Evolutionary conservation across 2,797 vertebrate genomes (phyloP).

Genomic region (Tangara arthus): DNA sequence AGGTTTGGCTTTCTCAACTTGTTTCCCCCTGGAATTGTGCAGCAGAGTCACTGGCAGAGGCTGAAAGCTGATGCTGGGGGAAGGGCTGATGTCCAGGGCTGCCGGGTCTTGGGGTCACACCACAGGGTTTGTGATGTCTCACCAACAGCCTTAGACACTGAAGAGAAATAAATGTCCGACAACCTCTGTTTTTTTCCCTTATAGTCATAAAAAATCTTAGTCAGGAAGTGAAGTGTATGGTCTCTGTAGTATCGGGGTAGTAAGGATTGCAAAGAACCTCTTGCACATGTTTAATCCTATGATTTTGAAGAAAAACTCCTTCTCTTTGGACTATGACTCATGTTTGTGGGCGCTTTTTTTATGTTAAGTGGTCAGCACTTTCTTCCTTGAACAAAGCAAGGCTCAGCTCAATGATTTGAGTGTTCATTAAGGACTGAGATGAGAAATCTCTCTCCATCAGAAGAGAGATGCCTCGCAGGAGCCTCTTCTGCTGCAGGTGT

Average conservation of each 20-base stretch:
- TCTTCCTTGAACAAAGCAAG: neutral
- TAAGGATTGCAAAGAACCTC: neutral
- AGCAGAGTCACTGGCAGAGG: neutral
- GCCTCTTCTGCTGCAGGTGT: neutral
- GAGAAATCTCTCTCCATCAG: neutral
- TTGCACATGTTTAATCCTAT: neutral
- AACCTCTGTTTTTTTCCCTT: neutral
- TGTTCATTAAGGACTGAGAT: neutral
- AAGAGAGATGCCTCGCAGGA: neutral
- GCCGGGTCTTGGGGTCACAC: neutral
- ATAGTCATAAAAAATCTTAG: neutral
- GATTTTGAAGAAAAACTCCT: neutral
- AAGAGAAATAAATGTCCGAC: neutral
- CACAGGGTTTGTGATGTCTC: neutral
- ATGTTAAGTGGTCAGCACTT: neutral
- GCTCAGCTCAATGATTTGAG: neutral
- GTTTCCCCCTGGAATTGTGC: neutral
- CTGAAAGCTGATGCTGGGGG: accelerated
- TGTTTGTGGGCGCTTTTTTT: neutral
- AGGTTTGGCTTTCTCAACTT: neutral
- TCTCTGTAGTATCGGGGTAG: neutral
- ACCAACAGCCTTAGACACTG: neutral
- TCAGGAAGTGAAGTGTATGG: neutral
- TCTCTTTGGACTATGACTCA: neutral
- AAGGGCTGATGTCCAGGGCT: neutral